phyloP scores from a whole-genome alignment of 2,113 vertebrate species.

The Ornithorhynchus anatinus region DNA sequence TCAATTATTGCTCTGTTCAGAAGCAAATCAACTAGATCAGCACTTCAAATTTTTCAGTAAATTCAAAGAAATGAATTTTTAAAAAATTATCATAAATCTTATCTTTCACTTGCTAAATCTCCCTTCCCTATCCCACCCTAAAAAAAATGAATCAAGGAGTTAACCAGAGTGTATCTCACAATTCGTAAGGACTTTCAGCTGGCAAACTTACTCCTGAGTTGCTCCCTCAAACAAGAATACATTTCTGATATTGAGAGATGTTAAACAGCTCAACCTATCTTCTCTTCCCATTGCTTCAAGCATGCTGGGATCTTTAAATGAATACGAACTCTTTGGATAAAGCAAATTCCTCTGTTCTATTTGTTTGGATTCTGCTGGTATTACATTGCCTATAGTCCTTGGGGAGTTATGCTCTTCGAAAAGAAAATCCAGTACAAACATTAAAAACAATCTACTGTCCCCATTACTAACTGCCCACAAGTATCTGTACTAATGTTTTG shows the following conservation, averaged over 20 bases:
- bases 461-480: constrained; percentile 63
- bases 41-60: too few relatives aligned
- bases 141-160: neutral
- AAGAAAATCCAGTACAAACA: constrained; percentile 68
- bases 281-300: constrained; percentile 41
- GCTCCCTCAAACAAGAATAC: constrained; percentile 41
- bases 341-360: constrained; percentile 47
- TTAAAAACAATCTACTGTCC: constrained; percentile 70
- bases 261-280: constrained; percentile 10
- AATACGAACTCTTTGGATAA: constrained; percentile 44
- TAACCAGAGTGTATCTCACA: neutral
- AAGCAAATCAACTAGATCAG: neutral
- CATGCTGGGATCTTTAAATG: constrained; percentile 33
- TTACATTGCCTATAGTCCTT: constrained; percentile 51
- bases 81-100: too few relatives aligned
- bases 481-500: constrained; percentile 71
- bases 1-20: neutral
- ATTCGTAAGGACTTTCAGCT: neutral
- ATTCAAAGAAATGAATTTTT: too few relatives aligned
- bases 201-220: constrained; percentile 22
- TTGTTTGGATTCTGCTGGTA: constrained; percentile 70
- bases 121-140: too few relatives aligned
- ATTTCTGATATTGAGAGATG: constrained; percentile 38
- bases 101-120: neutral
- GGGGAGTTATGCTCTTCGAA: constrained; percentile 46